Percentiles rank a stretch among this genome's conserved stretches.
These are phyloP conservation scores for Antechinus flavipes DNA, from an alignment of 2,113 vertebrate species.

Conservation along the genomic window DNA sequence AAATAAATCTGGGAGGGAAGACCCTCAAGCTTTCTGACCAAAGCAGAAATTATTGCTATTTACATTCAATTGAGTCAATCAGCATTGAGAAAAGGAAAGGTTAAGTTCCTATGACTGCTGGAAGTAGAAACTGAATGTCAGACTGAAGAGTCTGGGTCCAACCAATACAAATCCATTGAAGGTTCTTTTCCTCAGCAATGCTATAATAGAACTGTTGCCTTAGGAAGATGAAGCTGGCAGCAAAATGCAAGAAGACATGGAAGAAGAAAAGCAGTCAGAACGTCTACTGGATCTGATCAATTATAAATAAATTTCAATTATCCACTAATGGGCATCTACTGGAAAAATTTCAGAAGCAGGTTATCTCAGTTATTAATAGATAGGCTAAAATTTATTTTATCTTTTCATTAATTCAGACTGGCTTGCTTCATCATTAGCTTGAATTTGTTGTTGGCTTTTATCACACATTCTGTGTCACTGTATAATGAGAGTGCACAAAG, in stretches of 20 bases:
- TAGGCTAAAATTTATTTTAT: not conserved
- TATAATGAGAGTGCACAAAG: not conserved
- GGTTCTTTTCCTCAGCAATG: not conserved
- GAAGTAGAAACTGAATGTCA: not conserved
- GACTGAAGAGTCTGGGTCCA: not conserved
- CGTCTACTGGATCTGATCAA: not conserved
- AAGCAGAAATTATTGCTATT: too few species aligned
- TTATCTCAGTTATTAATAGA: not conserved
- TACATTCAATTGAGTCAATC: too few species aligned
- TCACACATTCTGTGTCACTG: not conserved
- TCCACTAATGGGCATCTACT: not conserved
- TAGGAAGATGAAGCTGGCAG: not conserved
- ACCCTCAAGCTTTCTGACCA: too few species aligned
- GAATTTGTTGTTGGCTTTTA: not conserved
- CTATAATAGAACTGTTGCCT: not conserved
- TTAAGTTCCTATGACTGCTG: not conserved
- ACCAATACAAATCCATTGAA: not conserved
- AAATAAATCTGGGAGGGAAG: too few species aligned
- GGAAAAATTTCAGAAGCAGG: not conserved
- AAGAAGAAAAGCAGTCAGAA: not conserved
- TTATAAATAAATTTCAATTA: not conserved
- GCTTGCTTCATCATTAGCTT: not conserved
- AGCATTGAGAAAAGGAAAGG: not conserved
- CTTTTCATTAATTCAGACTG: not conserved
- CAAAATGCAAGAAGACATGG: not conserved